These are phyloP conservation scores for Ptilodon capucinus DNA, from an alignment of 2,888 invertebrate species.

Conservation along the genomic window DNA sequence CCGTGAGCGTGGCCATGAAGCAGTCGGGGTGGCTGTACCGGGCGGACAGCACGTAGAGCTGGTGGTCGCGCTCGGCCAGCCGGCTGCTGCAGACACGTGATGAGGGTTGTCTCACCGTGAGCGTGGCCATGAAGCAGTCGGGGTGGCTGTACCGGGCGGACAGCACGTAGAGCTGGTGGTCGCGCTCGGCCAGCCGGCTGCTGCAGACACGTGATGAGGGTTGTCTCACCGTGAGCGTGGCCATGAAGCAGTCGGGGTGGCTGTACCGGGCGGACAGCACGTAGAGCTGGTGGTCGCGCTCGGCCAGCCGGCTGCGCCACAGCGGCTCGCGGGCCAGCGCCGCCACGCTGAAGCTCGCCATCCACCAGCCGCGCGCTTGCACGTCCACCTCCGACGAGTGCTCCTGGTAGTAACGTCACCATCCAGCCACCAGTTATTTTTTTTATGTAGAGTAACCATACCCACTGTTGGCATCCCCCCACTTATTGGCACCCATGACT, in stretches of 20 bases:
- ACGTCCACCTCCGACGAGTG: constrained; percentile 40
- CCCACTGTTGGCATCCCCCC: too few species aligned
- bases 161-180: constrained; percentile 40
- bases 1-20: too few species aligned
- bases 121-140: too few species aligned
- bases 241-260: constrained; percentile 42
- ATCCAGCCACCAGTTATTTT: too few species aligned
- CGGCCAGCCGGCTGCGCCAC: constrained; percentile 41
- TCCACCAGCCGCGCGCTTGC: constrained; percentile 30
- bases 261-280: constrained; percentile 47
- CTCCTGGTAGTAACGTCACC: too few species aligned
- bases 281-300: constrained; percentile 34
- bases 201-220: not conserved
- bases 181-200: constrained; percentile 35
- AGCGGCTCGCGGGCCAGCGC: constrained; percentile 14
- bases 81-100: too few species aligned
- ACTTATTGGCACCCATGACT: too few species aligned
- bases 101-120: too few species aligned
- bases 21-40: too few species aligned
- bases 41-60: too few species aligned
- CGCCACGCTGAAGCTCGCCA: constrained; percentile 39
- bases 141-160: constrained; percentile 46
- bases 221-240: constrained; percentile 43
- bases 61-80: too few species aligned
- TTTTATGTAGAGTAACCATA: too few species aligned